phyloP scores from a whole-genome alignment of 1,140 invertebrate species.

The Lucilia sericata region DNA sequence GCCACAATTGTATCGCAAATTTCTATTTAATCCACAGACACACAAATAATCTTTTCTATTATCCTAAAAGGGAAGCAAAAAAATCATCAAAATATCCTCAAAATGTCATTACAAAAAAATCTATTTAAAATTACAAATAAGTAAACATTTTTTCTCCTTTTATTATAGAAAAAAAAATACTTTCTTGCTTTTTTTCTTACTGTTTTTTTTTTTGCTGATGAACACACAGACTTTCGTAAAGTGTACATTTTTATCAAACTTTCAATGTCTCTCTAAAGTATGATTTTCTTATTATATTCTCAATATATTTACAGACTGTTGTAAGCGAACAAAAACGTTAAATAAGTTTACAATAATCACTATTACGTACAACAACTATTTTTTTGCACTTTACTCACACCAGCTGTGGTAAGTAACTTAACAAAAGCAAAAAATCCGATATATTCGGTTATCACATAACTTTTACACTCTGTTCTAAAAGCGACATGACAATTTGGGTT shows the following conservation, averaged over 20 bases:
- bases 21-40: too few species aligned
- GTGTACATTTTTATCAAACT: background rate
- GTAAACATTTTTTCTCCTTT: background rate
- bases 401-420: background rate
- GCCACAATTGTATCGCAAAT: too few species aligned
- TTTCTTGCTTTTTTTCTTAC: background rate
- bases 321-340: background rate
- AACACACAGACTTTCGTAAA: background rate
- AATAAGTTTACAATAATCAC: slow-evolving; percentile 22
- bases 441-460: too few species aligned
- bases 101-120: background rate
- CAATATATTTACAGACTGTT: background rate
- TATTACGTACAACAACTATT: background rate
- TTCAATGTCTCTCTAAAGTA: background rate
- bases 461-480: too few species aligned
- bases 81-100: background rate
- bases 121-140: background rate
- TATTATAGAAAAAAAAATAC: too few species aligned
- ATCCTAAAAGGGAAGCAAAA: too few species aligned
- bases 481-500: too few species aligned
- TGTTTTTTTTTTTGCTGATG: background rate
- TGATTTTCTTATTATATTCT: background rate
- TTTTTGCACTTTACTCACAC: background rate
- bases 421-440: too few species aligned
- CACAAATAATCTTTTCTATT: too few species aligned